Conservation (phyloP, 2,797 vertebrate species). For the Urosaurus nigricauda region DNA sequence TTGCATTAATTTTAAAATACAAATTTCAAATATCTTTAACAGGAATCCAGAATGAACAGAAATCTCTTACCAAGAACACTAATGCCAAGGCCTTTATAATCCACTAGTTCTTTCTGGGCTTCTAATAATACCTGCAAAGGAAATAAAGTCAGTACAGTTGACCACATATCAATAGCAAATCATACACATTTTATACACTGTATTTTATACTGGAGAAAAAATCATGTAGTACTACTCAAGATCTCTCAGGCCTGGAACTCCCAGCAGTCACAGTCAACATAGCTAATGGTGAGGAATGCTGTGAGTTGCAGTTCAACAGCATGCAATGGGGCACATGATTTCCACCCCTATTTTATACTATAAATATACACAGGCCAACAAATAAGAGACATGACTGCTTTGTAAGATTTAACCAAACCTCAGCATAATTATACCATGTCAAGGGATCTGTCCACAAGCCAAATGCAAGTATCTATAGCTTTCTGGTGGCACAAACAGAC, state of each 20-base stretch:
- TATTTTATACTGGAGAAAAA: too few relatives aligned
- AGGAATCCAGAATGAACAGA: constrained; percentile 3
- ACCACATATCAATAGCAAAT: not conserved
- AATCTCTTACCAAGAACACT: constrained; percentile 92
- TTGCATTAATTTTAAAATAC: constrained; percentile 1
- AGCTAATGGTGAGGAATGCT: too few relatives aligned
- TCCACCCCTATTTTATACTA: too few relatives aligned
- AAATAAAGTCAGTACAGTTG: constrained; percentile 30
- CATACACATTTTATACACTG: too few relatives aligned
- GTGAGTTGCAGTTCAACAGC: too few relatives aligned
- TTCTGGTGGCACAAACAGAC: not conserved
- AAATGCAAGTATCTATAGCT: not conserved
- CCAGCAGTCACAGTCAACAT: too few relatives aligned
- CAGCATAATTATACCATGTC: not conserved
- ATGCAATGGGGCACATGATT: too few relatives aligned
- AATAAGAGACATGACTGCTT: too few relatives aligned
- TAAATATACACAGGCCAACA: too few relatives aligned
- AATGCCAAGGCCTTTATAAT: constrained; percentile 88
- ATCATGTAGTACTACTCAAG: too few relatives aligned
- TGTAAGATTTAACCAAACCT: not conserved
- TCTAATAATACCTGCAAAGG: constrained; percentile 89
- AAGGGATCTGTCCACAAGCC: not conserved
- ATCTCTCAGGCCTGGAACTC: too few relatives aligned
- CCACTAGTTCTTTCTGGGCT: constrained; percentile 91
- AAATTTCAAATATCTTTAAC: not conserved